These are phyloP conservation scores for Irena cyanogastra DNA, from an alignment of 2,113 vertebrate species.

Conservation along the genomic window DNA sequence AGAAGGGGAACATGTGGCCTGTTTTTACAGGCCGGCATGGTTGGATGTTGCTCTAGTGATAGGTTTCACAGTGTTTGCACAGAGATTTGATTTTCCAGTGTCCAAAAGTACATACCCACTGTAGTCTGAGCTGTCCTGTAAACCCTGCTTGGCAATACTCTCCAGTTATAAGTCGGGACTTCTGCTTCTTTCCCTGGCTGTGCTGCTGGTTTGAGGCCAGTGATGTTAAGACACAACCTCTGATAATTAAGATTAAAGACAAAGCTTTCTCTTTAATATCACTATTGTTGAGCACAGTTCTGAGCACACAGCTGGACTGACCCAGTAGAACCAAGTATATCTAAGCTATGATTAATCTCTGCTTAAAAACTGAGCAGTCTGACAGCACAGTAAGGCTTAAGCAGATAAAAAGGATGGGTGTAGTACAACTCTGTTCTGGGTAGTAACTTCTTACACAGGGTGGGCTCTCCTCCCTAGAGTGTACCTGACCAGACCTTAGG, in stretches of 20 bases:
- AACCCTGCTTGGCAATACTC: neutral
- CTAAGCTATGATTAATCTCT: neutral
- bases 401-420: neutral
- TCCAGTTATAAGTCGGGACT: neutral
- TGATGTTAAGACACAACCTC: neutral
- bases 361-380: neutral
- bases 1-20: conserved; percentile 13
- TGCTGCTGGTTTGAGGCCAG: neutral
- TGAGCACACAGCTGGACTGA: neutral
- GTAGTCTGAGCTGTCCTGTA: neutral
- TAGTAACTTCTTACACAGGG: neutral
- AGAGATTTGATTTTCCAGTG: neutral
- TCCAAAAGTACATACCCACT: neutral
- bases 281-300: neutral
- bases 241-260: neutral
- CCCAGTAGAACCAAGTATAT: neutral
- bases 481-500: neutral
- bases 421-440: neutral
- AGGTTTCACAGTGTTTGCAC: neutral
- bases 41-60: neutral
- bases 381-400: neutral
- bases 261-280: neutral
- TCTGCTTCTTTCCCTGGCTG: neutral
- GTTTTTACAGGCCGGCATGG: neutral
- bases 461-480: neutral